These are phyloP conservation scores for Phylloscopus whistleri DNA, from an alignment of 2,113 vertebrate species.

Conservation along the genomic window DNA sequence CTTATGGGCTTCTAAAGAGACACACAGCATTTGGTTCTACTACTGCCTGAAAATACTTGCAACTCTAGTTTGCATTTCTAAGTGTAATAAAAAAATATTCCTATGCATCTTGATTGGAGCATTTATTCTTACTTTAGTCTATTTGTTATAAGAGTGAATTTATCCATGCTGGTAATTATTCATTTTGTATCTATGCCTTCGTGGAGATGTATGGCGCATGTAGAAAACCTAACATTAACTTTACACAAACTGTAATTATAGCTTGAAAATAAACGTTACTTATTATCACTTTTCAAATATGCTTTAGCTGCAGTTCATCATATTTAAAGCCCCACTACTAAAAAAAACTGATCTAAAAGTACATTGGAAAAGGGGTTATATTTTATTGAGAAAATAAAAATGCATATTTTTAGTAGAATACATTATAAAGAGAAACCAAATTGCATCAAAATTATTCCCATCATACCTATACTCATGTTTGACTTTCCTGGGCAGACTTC, in stretches of 20 bases:
- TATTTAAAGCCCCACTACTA: neutral
- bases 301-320: neutral
- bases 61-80: neutral
- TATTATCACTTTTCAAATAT: slow-evolving; percentile 6
- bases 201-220: neutral
- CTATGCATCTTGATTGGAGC: neutral
- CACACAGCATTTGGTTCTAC: neutral
- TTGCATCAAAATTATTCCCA: neutral
- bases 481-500: neutral
- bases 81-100: neutral
- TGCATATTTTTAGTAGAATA: neutral
- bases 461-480: neutral
- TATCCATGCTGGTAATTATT: neutral
- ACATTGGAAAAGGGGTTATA: neutral
- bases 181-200: neutral
- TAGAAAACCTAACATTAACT: neutral
- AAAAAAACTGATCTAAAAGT: neutral
- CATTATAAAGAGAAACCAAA: neutral
- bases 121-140: neutral
- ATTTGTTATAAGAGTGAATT: neutral
- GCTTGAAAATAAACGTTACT: neutral
- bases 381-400: slow-evolving; percentile 11
- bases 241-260: neutral
- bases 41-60: neutral
- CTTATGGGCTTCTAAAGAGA: neutral